Base-by-base conservation (phyloP, 2,797 vertebrate genomes). In the Lepilemur ruficaudatus region DNA sequence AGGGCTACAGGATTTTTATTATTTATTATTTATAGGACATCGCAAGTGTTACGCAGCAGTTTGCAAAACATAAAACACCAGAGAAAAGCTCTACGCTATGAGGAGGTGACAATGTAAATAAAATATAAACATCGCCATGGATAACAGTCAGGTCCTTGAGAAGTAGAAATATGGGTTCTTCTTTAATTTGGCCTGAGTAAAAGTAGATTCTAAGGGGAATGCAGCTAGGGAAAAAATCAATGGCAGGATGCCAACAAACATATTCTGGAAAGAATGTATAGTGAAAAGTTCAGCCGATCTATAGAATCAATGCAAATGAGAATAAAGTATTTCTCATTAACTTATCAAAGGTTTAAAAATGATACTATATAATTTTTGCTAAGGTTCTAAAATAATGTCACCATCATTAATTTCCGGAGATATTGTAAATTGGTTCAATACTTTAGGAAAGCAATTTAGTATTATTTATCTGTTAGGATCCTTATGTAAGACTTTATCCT, bases 1-100 rank as follows among this genome's bases (percentile, higher is more conserved):
- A 91, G 32, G 43, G 93, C 80, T 63, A 52, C 80, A 92, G 91
- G 72, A 72, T 5, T 93, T 92, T 73, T 73, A 81, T 85, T 93
- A 97, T 98, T 94, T 95, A 97, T 98, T 96, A 97, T 97, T 95
- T 90, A 97, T 82, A 80, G 84, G 91, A 65, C 25, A 67, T 92
- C 93, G 92, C 46, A 94, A 94, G 35, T 89, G 69, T 94, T 91
- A 91, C 22, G 9, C 30, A 88, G 94, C 86, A 75, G 76, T 97
- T 97, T 94, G 90, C 61, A 93, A 91, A 94, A 93, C 93, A 96
- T 94, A 72, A 94, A 96, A 93, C 63, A 81, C 61, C 38, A 94
- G 80, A 91, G 73, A 72, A 67, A 90, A 82, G 38, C 88, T 52
- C 48, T 82, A n/a, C 11, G 15, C 81, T 83, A 30, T 57, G 81